A percentile compares a stretch with the other conserved stretches of the same genome.
Conservation (phyloP, 2,113 vertebrate species). For the Odobenus rosmarus region DNA sequence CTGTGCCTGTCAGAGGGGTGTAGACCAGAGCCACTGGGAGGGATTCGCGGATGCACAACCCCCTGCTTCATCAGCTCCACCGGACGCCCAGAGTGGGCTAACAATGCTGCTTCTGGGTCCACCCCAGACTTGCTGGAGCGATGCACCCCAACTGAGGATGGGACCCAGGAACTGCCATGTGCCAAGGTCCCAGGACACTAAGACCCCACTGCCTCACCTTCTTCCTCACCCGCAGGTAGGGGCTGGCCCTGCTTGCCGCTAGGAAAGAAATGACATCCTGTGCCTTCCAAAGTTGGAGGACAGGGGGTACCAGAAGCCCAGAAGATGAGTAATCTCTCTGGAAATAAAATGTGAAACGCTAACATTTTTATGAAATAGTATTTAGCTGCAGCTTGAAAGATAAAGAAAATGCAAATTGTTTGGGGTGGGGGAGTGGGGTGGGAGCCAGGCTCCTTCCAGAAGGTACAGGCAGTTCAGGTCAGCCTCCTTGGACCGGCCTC, state of each 20-base stretch:
- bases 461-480: neutral
- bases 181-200: fast-evolving
- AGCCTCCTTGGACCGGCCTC: no score
- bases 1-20: neutral
- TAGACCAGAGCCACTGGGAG: neutral
- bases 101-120: fast-evolving
- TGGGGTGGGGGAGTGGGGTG: fast-evolving
- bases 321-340: no score
- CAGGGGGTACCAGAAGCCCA: neutral
- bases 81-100: fast-evolving
- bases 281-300: neutral
- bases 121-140: fast-evolving
- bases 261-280: no score
- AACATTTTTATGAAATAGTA: neutral
- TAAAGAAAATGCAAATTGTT: neutral
- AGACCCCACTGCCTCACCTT: fast-evolving
- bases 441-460: neutral
- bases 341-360: neutral
- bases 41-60: no score
- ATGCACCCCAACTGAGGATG: fast-evolving
- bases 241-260: fast-evolving
- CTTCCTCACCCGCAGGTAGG: neutral
- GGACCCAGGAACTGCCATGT: neutral
- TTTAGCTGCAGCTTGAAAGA: neutral
- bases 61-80: fast-evolving